Evolutionary conservation across 2,797 vertebrate species (phyloP).

Genomic region (Lagorchestes hirsutus): DNA sequence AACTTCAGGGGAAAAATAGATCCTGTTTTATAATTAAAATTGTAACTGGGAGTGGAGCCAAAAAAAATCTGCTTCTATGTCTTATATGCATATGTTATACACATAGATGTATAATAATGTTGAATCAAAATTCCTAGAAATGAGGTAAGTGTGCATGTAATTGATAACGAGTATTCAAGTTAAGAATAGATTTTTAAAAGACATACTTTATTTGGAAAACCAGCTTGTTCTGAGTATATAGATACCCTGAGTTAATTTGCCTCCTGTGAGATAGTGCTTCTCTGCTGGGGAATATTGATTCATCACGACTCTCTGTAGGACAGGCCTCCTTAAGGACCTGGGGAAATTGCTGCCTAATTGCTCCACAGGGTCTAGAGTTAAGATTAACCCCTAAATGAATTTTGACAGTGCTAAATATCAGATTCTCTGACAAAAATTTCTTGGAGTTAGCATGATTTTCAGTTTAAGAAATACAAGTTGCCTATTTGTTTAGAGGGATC

Average conservation of each 20-base stretch:
- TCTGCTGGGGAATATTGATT: background rate
- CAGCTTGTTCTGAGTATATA: background rate
- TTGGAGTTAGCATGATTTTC: background rate
- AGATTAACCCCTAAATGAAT: background rate
- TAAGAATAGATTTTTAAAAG: slow-evolving; percentile 18
- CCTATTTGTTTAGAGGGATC: background rate
- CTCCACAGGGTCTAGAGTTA: background rate
- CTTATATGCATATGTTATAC: background rate
- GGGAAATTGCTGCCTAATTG: background rate
- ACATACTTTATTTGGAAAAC: background rate
- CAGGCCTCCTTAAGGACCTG: background rate
- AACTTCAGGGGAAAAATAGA: background rate
- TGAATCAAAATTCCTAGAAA: background rate
- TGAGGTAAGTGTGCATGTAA: background rate
- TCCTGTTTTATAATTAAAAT: slow-evolving; percentile 1
- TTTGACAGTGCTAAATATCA: background rate
- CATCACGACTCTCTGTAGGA: background rate
- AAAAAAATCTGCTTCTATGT: background rate
- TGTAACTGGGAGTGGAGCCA: background rate
- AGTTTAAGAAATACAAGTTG: background rate
- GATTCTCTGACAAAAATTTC: background rate
- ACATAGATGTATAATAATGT: background rate
- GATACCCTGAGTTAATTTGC: background rate
- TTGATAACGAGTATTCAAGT: background rate
- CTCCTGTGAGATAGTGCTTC: background rate